phyloP scores from a whole-genome alignment of 2,113 vertebrate genomes.

The Vulpes ferrilata region DNA sequence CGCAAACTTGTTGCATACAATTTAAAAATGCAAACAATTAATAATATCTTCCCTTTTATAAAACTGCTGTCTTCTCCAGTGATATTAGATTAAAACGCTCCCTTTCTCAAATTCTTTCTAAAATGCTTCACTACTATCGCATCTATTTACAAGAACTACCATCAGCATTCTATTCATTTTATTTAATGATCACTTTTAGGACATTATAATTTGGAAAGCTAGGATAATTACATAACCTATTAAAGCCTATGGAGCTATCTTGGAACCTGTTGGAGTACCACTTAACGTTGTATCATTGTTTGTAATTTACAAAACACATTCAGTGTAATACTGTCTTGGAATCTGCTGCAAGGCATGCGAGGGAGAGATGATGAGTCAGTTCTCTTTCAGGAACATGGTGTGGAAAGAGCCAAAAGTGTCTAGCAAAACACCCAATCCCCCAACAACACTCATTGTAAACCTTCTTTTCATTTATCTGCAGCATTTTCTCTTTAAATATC shows the following conservation, averaged over 20 bases:
- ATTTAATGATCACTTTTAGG: conserved; percentile 43
- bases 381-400: not conserved
- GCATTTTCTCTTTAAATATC: not conserved
- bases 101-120: not conserved
- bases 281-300: not conserved
- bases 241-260: not conserved
- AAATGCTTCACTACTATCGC: conserved; percentile 19
- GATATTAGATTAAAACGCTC: conserved; percentile 21
- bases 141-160: conserved; percentile 42
- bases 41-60: conserved; percentile 32
- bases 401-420: not conserved
- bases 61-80: conserved; percentile 51
- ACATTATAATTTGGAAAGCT: conserved; percentile 11
- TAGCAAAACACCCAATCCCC: not conserved
- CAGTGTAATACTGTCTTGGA: not conserved
- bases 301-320: conserved; percentile 5
- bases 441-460: not conserved
- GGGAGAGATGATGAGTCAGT: not conserved
- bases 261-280: not conserved
- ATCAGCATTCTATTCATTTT: conserved; percentile 47
- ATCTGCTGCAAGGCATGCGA: not conserved
- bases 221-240: not conserved
- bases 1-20: not conserved
- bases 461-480: not conserved
- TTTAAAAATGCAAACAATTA: conserved; percentile 57